Base-by-base conservation (phyloP, 1,140 invertebrate species). In the Magallana gigas region DNA sequence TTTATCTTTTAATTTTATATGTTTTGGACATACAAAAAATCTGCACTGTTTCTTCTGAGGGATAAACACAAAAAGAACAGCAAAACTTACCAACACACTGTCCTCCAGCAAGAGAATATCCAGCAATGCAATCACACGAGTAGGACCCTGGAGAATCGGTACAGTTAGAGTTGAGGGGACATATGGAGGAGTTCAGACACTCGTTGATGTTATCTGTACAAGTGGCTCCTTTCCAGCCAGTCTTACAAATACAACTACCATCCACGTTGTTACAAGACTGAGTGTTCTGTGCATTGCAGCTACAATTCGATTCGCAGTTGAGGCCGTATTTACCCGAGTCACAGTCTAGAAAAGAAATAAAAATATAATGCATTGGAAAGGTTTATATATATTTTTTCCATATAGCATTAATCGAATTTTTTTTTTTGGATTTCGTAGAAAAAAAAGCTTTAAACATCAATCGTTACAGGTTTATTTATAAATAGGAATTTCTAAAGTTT, bases 131-230 rank as follows among this genome's bases (percentile, higher is more conserved):
- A 12, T 59, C 9, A 89, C 91, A 92, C 0, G 16, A 71, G 82
- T 89, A 91, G 1, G 90, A 86, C 8, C 91, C 91, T 16, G 76
- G 57, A 56, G 62, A 87, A 58, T 92, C 88, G 9, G 83, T 68
- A 87, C 91, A 92, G 1, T 14, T n/a, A 8, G 90, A 88, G 56
- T 87, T 84, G 12, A 29, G 16, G 1, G 90, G 84, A 83, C 88
- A 89, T 0, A 83, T 83, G 11, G 59, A 11, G 29, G 68, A 64
- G 57, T 82, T 57, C 12, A 29, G 62, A 88, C 91, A 91, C 57
- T 91, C 91, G 71, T 91, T 59, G 8, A 89, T 86, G 83, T 91
- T 85, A 48, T 58, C 48, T 3, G n/a, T 57, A 60, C 87, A 88
- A 4, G 8, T 87, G 0, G 29, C 4, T 36, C 86, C 85, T 59